A percentile compares a stretch with the other conserved stretches of the same genome.
Evolutionary conservation across 2,113 vertebrate genomes (phyloP).

Genomic region (Genyomyrus donnyi): DNA sequence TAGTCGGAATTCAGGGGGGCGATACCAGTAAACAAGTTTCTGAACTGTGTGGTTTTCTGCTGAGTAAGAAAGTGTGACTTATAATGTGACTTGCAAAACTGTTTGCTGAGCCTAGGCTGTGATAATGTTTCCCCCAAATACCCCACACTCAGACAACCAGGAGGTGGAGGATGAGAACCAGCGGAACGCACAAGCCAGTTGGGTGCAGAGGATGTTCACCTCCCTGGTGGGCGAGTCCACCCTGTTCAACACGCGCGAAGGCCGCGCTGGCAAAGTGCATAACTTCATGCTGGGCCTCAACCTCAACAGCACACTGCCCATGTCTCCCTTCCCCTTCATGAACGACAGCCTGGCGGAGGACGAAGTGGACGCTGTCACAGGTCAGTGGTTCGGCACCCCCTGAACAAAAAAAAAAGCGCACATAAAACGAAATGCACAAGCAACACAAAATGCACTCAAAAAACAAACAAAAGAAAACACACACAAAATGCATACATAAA

Average conservation of each 20-base stretch:
- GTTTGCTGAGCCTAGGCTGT: neutral
- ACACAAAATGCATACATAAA: neutral
- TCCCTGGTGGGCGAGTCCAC: conserved; percentile 79
- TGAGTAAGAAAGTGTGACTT: neutral
- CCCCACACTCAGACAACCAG: conserved; percentile 31
- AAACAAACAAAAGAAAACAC: neutral
- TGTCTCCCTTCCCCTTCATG: conserved; percentile 58
- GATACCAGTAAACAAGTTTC: neutral
- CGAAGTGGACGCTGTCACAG: conserved; percentile 79
- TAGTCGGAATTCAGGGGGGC: neutral
- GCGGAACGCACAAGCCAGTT: conserved; percentile 74
- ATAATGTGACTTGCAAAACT: neutral
- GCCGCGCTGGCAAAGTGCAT: conserved; percentile 91
- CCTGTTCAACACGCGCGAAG: conserved; percentile 91
- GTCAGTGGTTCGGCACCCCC: conserved; percentile 39
- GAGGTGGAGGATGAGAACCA: conserved; percentile 63
- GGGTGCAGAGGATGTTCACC: conserved; percentile 88
- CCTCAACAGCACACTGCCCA: conserved; percentile 74
- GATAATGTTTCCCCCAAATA: neutral
- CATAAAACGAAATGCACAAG: neutral
- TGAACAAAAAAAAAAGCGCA: neutral
- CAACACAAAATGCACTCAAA: neutral
- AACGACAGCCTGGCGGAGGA: conserved; percentile 62
- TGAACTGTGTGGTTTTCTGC: neutral
- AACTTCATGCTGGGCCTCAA: conserved; percentile 98